Conservation (phyloP, 2,113 vertebrate genomes). For the Ptilorrhoa leucosticta region DNA sequence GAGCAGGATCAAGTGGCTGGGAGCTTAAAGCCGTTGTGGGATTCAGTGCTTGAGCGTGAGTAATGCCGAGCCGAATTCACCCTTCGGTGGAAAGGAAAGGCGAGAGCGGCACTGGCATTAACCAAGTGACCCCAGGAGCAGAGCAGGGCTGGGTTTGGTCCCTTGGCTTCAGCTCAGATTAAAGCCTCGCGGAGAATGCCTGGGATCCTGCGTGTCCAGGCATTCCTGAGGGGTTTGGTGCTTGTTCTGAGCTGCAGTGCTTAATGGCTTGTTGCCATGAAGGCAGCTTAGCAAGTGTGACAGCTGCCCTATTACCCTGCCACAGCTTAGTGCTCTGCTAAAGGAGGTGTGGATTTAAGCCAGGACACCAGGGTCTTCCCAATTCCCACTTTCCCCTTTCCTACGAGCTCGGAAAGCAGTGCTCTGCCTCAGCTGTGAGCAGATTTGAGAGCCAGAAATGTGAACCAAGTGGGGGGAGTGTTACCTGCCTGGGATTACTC, state of each 20-base stretch:
- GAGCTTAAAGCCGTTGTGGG: slow-evolving; percentile 32
- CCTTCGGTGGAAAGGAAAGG: background rate
- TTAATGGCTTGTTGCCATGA: slow-evolving; percentile 23
- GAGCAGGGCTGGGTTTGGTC: background rate
- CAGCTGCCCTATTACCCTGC: slow-evolving; percentile 37
- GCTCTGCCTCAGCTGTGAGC: background rate
- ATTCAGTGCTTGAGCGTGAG: slow-evolving; percentile 17
- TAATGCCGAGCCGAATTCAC: background rate
- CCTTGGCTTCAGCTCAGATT: background rate
- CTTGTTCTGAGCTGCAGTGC: slow-evolving; percentile 4
- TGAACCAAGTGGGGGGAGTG: background rate
- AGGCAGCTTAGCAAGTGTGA: slow-evolving; percentile 37
- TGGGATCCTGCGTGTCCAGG: background rate
- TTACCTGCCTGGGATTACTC: background rate
- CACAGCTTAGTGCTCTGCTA: background rate
- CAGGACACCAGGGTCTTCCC: background rate
- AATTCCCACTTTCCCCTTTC: background rate
- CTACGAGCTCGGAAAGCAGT: background rate
- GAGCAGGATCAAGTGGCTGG: slow-evolving; percentile 17
- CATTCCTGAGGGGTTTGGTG: background rate
- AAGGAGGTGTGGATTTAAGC: background rate
- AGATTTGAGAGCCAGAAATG: background rate
- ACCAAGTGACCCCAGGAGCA: background rate
- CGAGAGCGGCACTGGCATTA: background rate
- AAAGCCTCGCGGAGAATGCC: background rate